Evolutionary conservation across 2,113 vertebrate species (phyloP), one percentile per base, ranked within the genome.

Genomic region (Eclectus roratus): DNA sequence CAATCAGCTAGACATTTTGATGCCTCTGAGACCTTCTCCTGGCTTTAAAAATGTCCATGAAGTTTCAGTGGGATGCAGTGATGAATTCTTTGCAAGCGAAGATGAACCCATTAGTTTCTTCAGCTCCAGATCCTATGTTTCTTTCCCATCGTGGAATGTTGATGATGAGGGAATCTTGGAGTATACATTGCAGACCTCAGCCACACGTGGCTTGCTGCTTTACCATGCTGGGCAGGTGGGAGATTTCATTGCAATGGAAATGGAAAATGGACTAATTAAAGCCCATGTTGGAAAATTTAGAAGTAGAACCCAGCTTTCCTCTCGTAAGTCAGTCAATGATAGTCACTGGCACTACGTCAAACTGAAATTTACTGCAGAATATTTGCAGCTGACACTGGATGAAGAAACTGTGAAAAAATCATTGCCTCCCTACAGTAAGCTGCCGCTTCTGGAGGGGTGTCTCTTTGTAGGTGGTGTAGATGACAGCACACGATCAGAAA

Each of bases 91-190:
- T 94, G 98, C 98, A 61, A 97, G 89, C 7, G 98, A 99, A 83
- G 97, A 98, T 50, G 98, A 99, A 25, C 95, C 99, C 9, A 97
- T 99, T 84, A 99, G 98, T 97, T 99, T 99, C 94, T 99, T 99
- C 95, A 99, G 99, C 94, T 99, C 99, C 16, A 98, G 98, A 91
- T 99, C 99, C 29, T 99, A 98, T 46, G 66, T 99, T 88, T 98
- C 98, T 53, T 97, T 99, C 92, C 97, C 98, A 33, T 76, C 93
- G 2, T 99, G 98, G 98, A 98, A 92, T 9, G 15, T 96, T 61
- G 97, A 94, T 6, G 60, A 95, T 4, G 97, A 97, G 27, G 98
- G 98, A 20, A 18, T 91, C 19, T 97, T 99, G 27, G 97, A 99
- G 79, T 99, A 89, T 95, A 70, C 97, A 13, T 80, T 99, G 47